Evolutionary conservation across 2,888 invertebrate genomes (phyloP).

Genomic region (Steinernema hermaphroditum): DNA sequence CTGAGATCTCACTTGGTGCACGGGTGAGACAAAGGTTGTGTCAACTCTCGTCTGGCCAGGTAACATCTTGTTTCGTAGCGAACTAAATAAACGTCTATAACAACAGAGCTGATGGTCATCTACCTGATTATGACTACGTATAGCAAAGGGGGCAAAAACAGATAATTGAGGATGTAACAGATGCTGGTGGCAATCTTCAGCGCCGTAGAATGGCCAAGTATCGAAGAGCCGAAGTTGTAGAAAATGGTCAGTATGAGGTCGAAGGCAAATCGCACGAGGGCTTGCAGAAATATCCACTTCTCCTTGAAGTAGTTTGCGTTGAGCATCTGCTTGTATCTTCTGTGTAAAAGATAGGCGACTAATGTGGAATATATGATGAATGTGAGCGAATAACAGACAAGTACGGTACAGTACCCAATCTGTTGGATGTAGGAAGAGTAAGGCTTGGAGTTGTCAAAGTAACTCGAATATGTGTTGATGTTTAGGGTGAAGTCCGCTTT

Average conservation of each 20-base stretch:
- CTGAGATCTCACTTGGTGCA: not conserved
- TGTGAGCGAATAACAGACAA: not conserved
- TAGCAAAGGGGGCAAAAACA: not conserved
- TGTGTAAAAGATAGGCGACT: not conserved
- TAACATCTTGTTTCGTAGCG: not conserved
- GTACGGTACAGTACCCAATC: not conserved
- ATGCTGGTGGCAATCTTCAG: not conserved
- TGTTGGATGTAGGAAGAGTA: not conserved
- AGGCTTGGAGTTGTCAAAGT: not conserved
- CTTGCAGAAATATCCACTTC: not conserved
- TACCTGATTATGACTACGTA: too few species aligned
- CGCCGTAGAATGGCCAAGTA: not conserved
- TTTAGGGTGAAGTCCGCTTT: not conserved
- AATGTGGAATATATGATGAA: not conserved
- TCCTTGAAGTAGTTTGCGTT: not conserved
- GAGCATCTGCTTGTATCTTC: not conserved
- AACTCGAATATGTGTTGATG: not conserved
- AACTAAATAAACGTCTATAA: not conserved
- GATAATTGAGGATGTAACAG: not conserved
- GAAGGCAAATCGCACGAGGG: not conserved
- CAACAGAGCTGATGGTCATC: not conserved
- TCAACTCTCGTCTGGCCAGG: not conserved
- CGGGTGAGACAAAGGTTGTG: not conserved
- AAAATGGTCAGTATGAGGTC: not conserved
- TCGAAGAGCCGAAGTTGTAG: not conserved